A percentile compares a stretch with the other conserved stretches of the same genome.
These are phyloP conservation scores for mouse (Mus musculus) DNA, from an alignment of 2,113 vertebrate genomes.

Conservation along the genomic window DNA sequence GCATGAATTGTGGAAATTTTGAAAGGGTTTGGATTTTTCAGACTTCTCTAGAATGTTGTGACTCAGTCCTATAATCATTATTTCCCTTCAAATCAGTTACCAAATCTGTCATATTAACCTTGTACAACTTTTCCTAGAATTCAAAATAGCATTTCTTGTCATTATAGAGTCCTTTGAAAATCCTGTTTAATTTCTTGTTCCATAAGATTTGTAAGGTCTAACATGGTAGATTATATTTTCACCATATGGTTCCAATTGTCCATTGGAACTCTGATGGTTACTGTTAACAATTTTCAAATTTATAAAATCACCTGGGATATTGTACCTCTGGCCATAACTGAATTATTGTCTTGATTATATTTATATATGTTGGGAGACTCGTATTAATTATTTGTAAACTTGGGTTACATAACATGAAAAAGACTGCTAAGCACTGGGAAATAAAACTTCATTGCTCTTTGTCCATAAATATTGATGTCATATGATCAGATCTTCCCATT, in stretches of 20 bases:
- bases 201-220: neutral
- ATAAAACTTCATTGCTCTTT: no score
- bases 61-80: neutral
- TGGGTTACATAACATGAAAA: neutral
- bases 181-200: neutral
- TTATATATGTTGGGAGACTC: neutral
- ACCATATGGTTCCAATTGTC: neutral
- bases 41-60: neutral
- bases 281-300: neutral
- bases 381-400: neutral
- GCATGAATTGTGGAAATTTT: neutral
- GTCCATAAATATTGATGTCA: neutral
- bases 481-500: neutral
- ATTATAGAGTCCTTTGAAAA: neutral
- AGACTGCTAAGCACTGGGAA: neutral
- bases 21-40: neutral
- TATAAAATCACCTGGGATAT: neutral
- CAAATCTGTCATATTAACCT: neutral
- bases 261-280: neutral
- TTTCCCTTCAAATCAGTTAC: neutral
- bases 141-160: neutral
- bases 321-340: neutral
- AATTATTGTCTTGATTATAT: neutral
- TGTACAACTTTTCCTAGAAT: neutral
- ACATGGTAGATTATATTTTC: neutral